phyloP scores from a whole-genome alignment of 2,888 invertebrate species.

The Petrophora chlorosata region DNA sequence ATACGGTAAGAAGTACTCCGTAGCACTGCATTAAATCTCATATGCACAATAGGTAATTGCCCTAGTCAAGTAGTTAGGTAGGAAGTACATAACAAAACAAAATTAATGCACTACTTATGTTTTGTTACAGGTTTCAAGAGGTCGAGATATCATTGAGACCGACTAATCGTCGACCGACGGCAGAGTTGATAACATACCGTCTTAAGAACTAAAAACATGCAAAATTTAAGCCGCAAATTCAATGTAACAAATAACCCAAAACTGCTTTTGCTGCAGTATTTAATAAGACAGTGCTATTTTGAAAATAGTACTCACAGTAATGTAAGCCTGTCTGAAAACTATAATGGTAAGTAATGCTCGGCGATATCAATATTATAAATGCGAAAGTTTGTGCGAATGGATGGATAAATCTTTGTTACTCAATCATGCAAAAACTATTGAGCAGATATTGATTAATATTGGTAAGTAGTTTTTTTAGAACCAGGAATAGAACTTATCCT shows the following conservation, averaged over 20 bases:
- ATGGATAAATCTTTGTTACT: no score
- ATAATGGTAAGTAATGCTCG: constrained; percentile 19
- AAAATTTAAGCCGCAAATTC: constrained; percentile 10
- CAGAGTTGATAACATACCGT: constrained; percentile 16
- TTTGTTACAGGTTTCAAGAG: not conserved
- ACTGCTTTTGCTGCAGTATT: constrained; percentile 5
- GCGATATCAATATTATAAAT: no score
- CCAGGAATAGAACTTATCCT: no score
- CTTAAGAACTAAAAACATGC: constrained; percentile 13
- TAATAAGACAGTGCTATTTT: constrained; percentile 16
- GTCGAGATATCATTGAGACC: not conserved
- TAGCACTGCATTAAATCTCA: no score
- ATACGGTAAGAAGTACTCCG: no score
- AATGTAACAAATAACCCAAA: constrained; percentile 8
- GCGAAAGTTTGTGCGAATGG: no score
- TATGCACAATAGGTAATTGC: no score
- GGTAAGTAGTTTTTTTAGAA: no score
- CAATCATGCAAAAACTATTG: no score
- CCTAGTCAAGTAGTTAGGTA: no score
- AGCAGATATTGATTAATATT: no score
- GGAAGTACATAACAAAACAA: not conserved
- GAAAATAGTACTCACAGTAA: constrained; percentile 21
- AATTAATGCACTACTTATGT: not conserved
- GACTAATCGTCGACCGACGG: constrained; percentile 9
- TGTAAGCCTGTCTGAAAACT: constrained; percentile 6